Percentiles rank a stretch among this genome's conserved stretches.
Conservation (phyloP, 2,113 vertebrate species). For the Atherinomorus stipes region DNA sequence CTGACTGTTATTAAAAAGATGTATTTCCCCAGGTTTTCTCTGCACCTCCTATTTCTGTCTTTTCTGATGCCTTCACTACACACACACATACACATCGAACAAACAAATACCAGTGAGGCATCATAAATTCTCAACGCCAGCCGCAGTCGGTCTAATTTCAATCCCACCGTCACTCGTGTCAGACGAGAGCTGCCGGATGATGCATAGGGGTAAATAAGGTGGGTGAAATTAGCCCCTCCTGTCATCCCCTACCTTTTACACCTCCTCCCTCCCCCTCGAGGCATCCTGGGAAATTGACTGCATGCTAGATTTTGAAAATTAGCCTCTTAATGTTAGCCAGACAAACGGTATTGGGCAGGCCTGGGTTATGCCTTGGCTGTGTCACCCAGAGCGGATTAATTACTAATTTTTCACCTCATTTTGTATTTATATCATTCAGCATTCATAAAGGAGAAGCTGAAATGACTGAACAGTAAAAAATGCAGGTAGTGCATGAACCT, state of each 20-base stretch:
- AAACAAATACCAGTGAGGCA: conserved; percentile 90
- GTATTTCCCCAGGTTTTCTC: conserved; percentile 90
- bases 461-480: conserved; percentile 46
- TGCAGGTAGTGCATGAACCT: conserved; percentile 39
- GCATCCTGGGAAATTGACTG: conserved; percentile 98
- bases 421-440: conserved; percentile 62
- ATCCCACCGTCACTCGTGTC: conserved; percentile 92
- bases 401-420: conserved; percentile 91
- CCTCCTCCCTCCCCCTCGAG: conserved; percentile 79
- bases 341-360: conserved; percentile 87
- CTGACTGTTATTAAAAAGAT: conserved; percentile 98
- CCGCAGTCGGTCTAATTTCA: conserved; percentile 88
- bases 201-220: conserved; percentile 99
- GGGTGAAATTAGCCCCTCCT: conserved; percentile 96
- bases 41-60: conserved; percentile 81
- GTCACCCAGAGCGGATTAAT: conserved; percentile 95
- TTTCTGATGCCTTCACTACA: conserved; percentile 34
- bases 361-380: conserved; percentile 89
- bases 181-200: conserved; percentile 92
- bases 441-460: conserved; percentile 41
- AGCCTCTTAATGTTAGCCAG: conserved; percentile 97
- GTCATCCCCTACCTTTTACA: conserved; percentile 93
- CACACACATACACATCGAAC: conserved; percentile 66
- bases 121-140: conserved; percentile 95
- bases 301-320: conserved; percentile 99